Evolutionary conservation across 2,113 vertebrate species (phyloP).

Genomic region (Monopterus albus): DNA sequence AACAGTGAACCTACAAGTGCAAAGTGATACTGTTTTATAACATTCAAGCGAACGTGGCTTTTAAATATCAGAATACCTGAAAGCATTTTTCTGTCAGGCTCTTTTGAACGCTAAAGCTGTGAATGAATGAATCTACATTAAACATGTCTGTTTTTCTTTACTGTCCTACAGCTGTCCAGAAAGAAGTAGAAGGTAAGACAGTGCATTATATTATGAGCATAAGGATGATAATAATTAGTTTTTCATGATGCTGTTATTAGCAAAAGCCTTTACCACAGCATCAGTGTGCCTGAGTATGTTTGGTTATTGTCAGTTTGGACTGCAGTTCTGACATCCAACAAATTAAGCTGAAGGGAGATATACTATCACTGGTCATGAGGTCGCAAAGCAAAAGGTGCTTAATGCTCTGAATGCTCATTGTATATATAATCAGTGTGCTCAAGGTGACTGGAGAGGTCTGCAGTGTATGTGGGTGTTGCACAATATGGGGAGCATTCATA

Average conservation of each 20-base stretch:
- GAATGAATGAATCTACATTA: no score
- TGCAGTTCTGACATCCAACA: slow-evolving; percentile 83
- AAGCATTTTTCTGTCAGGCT: no score
- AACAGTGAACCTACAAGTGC: neutral
- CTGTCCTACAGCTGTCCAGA: slow-evolving; percentile 77
- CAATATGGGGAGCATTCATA: slow-evolving; percentile 39
- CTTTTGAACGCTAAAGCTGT: no score
- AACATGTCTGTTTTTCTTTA: slow-evolving; percentile 57
- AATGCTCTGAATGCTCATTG: slow-evolving; percentile 58
- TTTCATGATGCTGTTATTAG: slow-evolving; percentile 50
- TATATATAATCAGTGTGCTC: slow-evolving; percentile 55
- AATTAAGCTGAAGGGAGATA: slow-evolving; percentile 68
- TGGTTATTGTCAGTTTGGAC: slow-evolving; percentile 81
- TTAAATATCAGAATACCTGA: no score
- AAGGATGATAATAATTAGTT: slow-evolving; percentile 49
- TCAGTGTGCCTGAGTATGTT: slow-evolving; percentile 55
- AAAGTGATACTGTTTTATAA: neutral
- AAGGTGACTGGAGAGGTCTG: slow-evolving; percentile 69
- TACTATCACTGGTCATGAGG: slow-evolving; percentile 57
- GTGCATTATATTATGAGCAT: slow-evolving; percentile 48
- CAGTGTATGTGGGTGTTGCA: slow-evolving; percentile 50
- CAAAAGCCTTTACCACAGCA: slow-evolving; percentile 47
- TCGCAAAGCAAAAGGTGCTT: slow-evolving; percentile 56
- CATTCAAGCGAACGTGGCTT: neutral
- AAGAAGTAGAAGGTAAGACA: slow-evolving; percentile 84